phyloP scores from a whole-genome alignment of 2,888 invertebrate genomes.

The Uropetala carovei region DNA sequence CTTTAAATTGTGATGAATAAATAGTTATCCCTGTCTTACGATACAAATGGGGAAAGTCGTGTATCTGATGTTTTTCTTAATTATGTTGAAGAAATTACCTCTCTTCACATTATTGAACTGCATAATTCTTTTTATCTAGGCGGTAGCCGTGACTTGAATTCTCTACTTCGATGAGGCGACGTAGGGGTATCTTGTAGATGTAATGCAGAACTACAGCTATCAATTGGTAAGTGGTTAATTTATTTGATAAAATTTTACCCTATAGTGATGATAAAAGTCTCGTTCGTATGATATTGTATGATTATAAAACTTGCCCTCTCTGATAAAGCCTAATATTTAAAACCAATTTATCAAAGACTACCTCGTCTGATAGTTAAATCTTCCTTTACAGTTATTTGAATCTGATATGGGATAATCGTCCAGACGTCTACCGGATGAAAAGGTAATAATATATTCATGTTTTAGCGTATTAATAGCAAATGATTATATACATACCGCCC shows the following conservation, averaged over 20 bases:
- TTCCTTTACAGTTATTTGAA: background rate
- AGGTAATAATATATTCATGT: background rate
- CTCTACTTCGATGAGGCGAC: no score
- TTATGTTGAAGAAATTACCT: no score
- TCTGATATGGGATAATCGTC: background rate
- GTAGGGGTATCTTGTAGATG: no score
- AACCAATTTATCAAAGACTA: background rate
- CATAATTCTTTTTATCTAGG: no score
- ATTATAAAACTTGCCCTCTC: conserved; percentile 61
- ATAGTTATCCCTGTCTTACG: conserved; percentile 61
- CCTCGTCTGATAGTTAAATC: background rate
- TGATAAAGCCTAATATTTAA: background rate
- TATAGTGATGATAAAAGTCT: conserved; percentile 31
- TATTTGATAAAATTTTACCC: background rate
- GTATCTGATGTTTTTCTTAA: background rate
- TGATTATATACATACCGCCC: background rate
- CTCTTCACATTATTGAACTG: no score
- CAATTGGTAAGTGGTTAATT: background rate
- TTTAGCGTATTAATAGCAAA: background rate
- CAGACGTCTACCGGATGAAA: background rate
- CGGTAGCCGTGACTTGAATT: no score
- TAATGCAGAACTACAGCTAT: background rate
- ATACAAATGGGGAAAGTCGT: background rate
- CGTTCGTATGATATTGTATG: conserved; percentile 44
- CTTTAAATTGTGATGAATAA: background rate